Evolutionary conservation across 2,888 invertebrate genomes (phyloP), one percentile per base, ranked within the genome.

Genomic region (Aproaerema taeniolella): DNA sequence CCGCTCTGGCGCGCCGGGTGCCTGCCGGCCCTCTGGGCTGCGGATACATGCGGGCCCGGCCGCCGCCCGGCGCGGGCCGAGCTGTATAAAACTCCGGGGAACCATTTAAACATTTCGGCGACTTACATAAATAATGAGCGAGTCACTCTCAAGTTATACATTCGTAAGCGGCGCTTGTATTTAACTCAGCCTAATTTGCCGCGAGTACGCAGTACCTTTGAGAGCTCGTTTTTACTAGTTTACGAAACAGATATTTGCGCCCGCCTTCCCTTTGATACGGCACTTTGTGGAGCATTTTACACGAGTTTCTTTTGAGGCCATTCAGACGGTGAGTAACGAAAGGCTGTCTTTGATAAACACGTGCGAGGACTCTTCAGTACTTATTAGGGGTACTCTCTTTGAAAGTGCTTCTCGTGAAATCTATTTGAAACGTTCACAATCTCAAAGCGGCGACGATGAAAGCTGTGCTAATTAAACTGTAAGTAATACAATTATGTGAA

Each of bases 321-420:
- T 86, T 86, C 86, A 86, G 77, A 85, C 86, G 83, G 81, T 82
- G 81, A 85, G 85, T 85, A 86, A 85, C 85, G 86, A 85, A 86
- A 86, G 85, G 85, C 85, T 85, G 86, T 85, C 86, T 86, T 85
- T 86, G 85, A 85, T 86, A 85, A 86, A 86, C 86, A 86, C 86
- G 86, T 86, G 83, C 85, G 85, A 83, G 86, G 81, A 85, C 85
- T 86, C 86, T 85, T 85, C 83, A 83, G 85, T 85, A 83, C 85
- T 85, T 86, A 86, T 86, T 85, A 86, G 85, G 82, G 82, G 81
- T 79, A 81, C 82, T 83, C 83, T 79, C 85, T 86, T 85, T 85
- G 81, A 82, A 80, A 81, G 77, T 79, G 81, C 78, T 83, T 78
- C 85, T 83, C 72, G 80, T 75, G 77, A 83, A 85, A 85, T 86